Conservation (phyloP, 2,888 invertebrate genomes). For the Allygus modestus region DNA sequence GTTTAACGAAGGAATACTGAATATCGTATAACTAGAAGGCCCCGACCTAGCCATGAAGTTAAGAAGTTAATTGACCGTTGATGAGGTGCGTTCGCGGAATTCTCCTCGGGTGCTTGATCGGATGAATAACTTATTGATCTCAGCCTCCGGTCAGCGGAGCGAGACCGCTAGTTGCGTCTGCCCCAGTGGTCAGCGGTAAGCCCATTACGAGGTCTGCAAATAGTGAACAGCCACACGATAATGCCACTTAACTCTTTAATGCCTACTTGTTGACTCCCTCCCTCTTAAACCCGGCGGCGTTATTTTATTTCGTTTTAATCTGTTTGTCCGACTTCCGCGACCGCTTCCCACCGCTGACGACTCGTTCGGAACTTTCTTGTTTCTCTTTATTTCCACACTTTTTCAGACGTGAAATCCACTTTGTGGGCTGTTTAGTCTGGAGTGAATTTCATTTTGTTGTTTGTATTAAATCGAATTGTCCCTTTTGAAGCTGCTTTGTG, state of each 20-base stretch:
- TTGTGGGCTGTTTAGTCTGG: slow-evolving; percentile 20
- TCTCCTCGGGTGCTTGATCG: background rate
- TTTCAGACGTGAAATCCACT: slow-evolving; percentile 38
- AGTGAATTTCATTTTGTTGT: slow-evolving; percentile 16
- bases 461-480: slow-evolving; percentile 4
- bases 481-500: slow-evolving; percentile 16
- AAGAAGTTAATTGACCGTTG: no score
- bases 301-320: slow-evolving; percentile 37
- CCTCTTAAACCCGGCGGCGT: background rate
- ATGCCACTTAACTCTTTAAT: slow-evolving; percentile 50
- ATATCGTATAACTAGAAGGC: no score
- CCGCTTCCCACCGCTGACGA: background rate
- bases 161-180: background rate
- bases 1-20: no score
- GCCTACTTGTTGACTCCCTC: slow-evolving; percentile 46
- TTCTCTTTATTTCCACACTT: slow-evolving; percentile 23
- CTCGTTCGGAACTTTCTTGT: slow-evolving; percentile 7
- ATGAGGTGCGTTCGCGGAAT: no score
- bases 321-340: slow-evolving; percentile 1
- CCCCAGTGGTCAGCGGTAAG: background rate
- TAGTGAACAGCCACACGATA: slow-evolving; percentile 39
- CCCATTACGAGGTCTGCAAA: slow-evolving; percentile 6
- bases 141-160: background rate
- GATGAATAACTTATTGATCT: background rate
- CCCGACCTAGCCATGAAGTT: no score